Percentiles rank a stretch among this genome's conserved stretches.
Evolutionary conservation across 2,888 invertebrate genomes (phyloP).

Genomic region (Biston stratarius): DNA sequence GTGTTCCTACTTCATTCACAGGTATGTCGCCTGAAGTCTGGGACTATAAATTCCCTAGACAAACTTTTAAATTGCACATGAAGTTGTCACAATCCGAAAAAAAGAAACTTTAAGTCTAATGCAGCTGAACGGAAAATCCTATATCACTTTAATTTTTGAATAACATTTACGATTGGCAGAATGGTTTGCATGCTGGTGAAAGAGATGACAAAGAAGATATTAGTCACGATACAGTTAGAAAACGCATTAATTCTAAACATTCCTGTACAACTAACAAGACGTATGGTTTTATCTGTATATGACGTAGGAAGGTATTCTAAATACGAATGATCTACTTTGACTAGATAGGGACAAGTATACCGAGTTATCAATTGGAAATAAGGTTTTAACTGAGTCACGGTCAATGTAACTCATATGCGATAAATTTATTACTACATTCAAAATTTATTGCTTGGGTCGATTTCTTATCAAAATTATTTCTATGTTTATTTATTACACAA

Average conservation of each 20-base stretch:
- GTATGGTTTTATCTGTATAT: constrained; percentile 1
- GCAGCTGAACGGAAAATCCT: constrained; percentile 32
- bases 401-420: constrained; percentile 43
- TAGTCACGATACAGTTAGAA: constrained; percentile 52
- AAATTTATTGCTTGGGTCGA: constrained; percentile 39
- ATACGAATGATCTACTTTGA: constrained; percentile 11
- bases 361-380: constrained; percentile 17
- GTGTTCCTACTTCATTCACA: constrained; percentile 52
- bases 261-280: constrained; percentile 9
- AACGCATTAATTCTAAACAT: constrained; percentile 34
- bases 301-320: background rate
- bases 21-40: constrained; percentile 54
- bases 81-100: background rate
- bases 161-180: constrained; percentile 29
- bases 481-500: constrained; percentile 68
- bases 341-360: constrained; percentile 12
- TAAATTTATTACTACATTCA: constrained; percentile 41
- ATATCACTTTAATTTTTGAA: constrained; percentile 32
- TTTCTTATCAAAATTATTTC: constrained; percentile 45
- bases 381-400: constrained; percentile 46
- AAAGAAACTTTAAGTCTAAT: constrained; percentile 12
- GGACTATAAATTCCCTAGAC: constrained; percentile 47
- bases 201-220: constrained; percentile 53
- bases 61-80: constrained; percentile 34
- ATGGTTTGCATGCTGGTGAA: constrained; percentile 48